These are phyloP conservation scores for Octodonta nipae DNA, from an alignment of 2,888 invertebrate species.

Conservation along the genomic window DNA sequence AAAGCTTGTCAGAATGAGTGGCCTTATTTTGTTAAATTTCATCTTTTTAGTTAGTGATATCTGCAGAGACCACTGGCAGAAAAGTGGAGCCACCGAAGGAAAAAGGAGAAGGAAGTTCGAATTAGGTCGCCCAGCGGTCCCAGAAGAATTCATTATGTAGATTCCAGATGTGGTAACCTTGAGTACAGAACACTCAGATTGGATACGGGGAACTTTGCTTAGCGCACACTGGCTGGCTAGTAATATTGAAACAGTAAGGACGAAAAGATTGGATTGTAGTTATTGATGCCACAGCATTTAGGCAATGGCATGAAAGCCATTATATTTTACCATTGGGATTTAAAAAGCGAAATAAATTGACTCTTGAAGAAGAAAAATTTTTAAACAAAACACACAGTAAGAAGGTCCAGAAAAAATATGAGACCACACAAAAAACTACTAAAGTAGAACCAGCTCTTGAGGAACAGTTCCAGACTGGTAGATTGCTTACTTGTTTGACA, in stretches of 20 bases:
- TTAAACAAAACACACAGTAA: conserved; percentile 89
- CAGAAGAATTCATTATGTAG: conserved; percentile 84
- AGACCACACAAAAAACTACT: conserved; percentile 78
- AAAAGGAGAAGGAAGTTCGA: conserved; percentile 99
- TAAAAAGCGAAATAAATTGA: conserved; percentile 92
- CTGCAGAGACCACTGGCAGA: conserved; percentile 98
- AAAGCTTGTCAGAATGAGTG: no score
- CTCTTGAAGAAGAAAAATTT: conserved; percentile 87
- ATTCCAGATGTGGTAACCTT: conserved; percentile 90
- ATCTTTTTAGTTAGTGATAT: conserved; percentile 70
- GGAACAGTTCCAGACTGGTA: conserved; percentile 94
- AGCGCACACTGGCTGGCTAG: conserved; percentile 98
- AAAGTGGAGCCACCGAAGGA: conserved; percentile 95
- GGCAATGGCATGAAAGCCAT: conserved; percentile 98
- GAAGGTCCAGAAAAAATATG: conserved; percentile 84
- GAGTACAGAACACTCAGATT: conserved; percentile 93
- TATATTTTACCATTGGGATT: conserved; percentile 90
- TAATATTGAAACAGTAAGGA: conserved; percentile 98
- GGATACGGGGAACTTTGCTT: conserved; percentile 94
- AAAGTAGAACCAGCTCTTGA: conserved; percentile 89
- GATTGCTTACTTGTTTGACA: conserved; percentile 87
- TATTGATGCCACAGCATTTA: conserved; percentile 94
- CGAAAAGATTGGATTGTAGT: conserved; percentile 97
- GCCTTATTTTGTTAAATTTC: no score
- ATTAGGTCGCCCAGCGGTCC: conserved; percentile 94